Base-by-base conservation (phyloP, 1,140 invertebrate species). In the Proales similis region DNA sequence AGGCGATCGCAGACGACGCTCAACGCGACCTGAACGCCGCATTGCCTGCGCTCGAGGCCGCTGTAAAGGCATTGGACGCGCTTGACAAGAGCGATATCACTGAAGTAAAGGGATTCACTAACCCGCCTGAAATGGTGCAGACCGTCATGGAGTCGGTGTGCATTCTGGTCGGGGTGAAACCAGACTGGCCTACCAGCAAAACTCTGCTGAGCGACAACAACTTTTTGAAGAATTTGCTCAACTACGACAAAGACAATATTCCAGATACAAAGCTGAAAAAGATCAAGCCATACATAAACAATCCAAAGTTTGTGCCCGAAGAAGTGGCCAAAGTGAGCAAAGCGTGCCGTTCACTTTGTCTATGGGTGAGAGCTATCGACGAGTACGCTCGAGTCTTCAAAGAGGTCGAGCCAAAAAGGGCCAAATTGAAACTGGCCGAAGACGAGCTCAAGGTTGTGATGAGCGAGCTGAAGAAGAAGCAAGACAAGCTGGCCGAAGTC, bases 81-180 rank as follows among this genome's bases (percentile, higher is more conserved):
- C 75, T 92, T 0, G 90, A 89, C 67, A 91, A 91, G 72, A 85
- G 82, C 42, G 89, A 92, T 67, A 88, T 93, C 38, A 86, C 88
- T 71, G 89, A 92, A 74, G 74, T 92, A 5, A 83, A 85, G 68
- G 86, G 86, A 0, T 90, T 91, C 68, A 83, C 84, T 53, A 88
- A 88, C 46, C 76, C 76, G 5, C 76, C 76, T 47, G 73, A 76
- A 42, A 65, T 77, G 20, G 76, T 77, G 26, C 72, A 76, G 62
- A 77, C 73, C 14, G 76, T 77, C 22, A 75, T 93, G 87, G 88
- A 92, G 75, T 84, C 88, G 19, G 85, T 92, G 0, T 88, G 86
- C 75, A 80, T 90, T 46, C 75, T 93, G 0, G 68, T 91, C 1
- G 83, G 83, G 0, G 78, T 81, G 66, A 90, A 90, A 86, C 87